Evolutionary conservation across 2,113 vertebrate genomes (phyloP).

Genomic region (Hypomesus transpacificus): DNA sequence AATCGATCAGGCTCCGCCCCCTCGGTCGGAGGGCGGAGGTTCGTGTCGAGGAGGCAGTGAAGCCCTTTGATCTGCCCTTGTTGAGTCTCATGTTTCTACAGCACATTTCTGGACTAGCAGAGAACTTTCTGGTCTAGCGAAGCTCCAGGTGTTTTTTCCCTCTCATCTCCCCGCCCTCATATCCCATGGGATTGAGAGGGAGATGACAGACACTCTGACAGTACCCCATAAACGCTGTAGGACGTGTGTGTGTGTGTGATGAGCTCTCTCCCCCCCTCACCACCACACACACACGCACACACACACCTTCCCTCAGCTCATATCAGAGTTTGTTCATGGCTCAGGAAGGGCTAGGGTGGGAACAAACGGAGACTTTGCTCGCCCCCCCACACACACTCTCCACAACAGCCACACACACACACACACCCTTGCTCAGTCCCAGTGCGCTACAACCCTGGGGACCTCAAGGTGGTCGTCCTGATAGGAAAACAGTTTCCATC

Average conservation of each 20-base stretch:
- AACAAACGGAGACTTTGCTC: not conserved
- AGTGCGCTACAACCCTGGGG: not conserved
- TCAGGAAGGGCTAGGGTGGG: constrained; percentile 24
- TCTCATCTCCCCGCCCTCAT: no score
- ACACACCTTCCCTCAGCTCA: not conserved
- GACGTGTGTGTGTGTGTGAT: no score
- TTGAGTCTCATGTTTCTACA: no score
- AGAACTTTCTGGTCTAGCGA: no score
- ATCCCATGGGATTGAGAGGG: no score
- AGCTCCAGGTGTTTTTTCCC: no score
- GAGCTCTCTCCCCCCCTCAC: no score
- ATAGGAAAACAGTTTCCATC: constrained; percentile 23
- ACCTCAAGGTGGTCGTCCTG: constrained; percentile 22
- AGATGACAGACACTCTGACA: no score
- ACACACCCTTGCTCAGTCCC: not conserved
- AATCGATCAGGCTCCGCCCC: constrained; percentile 8
- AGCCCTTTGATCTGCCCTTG: not conserved
- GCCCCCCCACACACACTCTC: not conserved
- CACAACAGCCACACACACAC: not conserved
- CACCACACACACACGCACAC: no score
- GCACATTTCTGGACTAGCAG: no score
- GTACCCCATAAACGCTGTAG: no score
- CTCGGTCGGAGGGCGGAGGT: not conserved
- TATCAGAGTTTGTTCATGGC: not conserved
- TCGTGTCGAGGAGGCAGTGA: not conserved